Conservation (phyloP, 1,140 invertebrate genomes). For the Drosophila saltans region DNA sequence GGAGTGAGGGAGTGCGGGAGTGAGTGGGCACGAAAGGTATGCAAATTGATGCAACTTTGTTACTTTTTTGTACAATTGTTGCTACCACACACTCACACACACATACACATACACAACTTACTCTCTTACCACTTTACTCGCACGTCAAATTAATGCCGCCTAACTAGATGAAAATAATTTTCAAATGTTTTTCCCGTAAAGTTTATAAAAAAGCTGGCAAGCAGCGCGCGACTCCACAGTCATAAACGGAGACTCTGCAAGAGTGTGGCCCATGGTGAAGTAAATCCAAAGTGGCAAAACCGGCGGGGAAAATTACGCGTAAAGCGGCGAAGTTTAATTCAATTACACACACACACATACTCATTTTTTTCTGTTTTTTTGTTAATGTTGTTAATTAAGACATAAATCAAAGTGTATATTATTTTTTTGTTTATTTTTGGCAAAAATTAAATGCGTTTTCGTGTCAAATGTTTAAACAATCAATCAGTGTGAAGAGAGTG, state of each 20-base stretch:
- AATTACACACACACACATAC: constrained; percentile 18
- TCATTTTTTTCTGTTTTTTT: not conserved
- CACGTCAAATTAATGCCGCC: constrained; percentile 62
- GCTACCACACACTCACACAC: not conserved
- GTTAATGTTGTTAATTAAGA: constrained; percentile 30
- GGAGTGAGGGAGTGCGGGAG: constrained; percentile 13
- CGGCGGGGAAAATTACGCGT: constrained; percentile 52
- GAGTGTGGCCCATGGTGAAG: not conserved
- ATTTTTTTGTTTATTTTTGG: constrained; percentile 20
- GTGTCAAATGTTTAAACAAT: constrained; percentile 68
- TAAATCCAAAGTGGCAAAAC: constrained; percentile 11
- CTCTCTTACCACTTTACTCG: constrained; percentile 12
- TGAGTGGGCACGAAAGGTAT: constrained; percentile 23
- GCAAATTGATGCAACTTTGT: constrained; percentile 61
- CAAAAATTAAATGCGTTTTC: constrained; percentile 69
- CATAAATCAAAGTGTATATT: constrained; percentile 33
- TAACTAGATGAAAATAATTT: constrained; percentile 78
- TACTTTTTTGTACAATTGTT: constrained; percentile 15
- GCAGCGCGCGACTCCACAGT: constrained; percentile 70
- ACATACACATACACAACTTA: not conserved
- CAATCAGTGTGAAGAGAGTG: constrained; percentile 40
- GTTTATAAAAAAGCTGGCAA: constrained; percentile 80
- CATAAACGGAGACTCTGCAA: constrained; percentile 52
- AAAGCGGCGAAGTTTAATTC: constrained; percentile 51
- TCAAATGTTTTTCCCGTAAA: constrained; percentile 58